A percentile compares a stretch with the other conserved stretches of the same genome.
phyloP scores from a whole-genome alignment of 2,888 invertebrate genomes.

The Tenthredo distinguenda region DNA sequence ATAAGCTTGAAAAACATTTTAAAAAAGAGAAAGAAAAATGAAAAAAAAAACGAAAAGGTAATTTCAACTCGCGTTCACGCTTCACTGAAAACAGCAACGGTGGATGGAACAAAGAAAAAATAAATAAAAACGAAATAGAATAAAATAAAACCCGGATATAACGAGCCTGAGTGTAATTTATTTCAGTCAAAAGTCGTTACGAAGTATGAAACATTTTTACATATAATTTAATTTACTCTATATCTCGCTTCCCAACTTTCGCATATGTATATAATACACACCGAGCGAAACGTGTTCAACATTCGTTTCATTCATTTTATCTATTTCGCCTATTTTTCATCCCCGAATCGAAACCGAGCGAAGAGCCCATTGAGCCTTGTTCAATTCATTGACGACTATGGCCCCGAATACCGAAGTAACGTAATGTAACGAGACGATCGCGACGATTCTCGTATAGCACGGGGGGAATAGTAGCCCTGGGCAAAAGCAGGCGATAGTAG shows the following conservation, averaged over 20 bases:
- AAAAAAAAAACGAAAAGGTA: not conserved
- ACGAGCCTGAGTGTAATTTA: constrained; percentile 22
- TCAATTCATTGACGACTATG: no score
- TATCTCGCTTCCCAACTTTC: not conserved
- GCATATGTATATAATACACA: not conserved
- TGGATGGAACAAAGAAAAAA: not conserved
- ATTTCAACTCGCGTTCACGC: not conserved
- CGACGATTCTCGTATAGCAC: not conserved
- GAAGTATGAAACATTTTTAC: constrained; percentile 40
- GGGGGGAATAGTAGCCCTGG: not conserved
- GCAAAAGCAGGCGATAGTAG: constrained; percentile 48
- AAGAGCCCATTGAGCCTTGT: no score
- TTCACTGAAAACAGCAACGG: not conserved
- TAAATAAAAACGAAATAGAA: not conserved
- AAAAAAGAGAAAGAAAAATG: not conserved
- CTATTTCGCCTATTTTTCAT: not conserved
- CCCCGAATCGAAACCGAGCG: no score
- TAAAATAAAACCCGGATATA: not conserved
- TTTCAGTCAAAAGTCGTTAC: constrained; percentile 33
- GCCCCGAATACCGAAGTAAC: not conserved
- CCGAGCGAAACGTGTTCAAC: not conserved
- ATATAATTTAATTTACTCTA: constrained; percentile 35
- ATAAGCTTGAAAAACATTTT: not conserved
- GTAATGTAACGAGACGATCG: not conserved
- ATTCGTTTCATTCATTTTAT: not conserved